A percentile compares a stretch with the other conserved stretches of the same genome.
Conservation (phyloP, 2,888 invertebrate species). For the Cantharis rustica region DNA sequence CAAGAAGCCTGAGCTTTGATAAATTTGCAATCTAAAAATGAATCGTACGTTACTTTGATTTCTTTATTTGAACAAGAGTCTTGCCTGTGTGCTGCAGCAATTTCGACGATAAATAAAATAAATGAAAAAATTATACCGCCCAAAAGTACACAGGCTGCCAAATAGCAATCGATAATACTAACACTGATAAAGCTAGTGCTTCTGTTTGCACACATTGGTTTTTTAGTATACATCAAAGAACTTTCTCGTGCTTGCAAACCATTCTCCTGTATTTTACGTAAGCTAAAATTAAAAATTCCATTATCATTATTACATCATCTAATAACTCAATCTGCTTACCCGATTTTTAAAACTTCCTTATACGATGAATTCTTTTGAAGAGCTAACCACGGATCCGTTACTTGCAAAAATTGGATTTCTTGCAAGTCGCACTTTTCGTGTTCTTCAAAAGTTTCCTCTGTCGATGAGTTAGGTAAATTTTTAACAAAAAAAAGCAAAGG, state of each 20-base stretch:
- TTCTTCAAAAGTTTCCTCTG: constrained; percentile 70
- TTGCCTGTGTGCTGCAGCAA: not conserved
- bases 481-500: not conserved
- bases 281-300: constrained; percentile 49
- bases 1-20: not conserved
- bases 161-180: constrained; percentile 62
- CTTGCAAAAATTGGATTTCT: constrained; percentile 66
- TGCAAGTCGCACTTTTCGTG: constrained; percentile 74
- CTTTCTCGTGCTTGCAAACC: constrained; percentile 64
- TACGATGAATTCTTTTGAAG: constrained; percentile 67
- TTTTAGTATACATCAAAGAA: constrained; percentile 62
- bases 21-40: not conserved
- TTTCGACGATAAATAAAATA: constrained; percentile 44
- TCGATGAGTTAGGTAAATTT: constrained; percentile 52
- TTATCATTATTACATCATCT: not conserved
- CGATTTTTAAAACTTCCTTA: constrained; percentile 67
- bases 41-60: not conserved
- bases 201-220: constrained; percentile 62
- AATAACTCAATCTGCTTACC: constrained; percentile 52
- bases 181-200: constrained; percentile 67
- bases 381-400: constrained; percentile 67
- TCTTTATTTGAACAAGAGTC: not conserved
- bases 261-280: constrained; percentile 62
- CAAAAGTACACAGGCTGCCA: constrained; percentile 52
- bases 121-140: constrained; percentile 44